These are phyloP conservation scores for Melanerpes aurifrons DNA, from an alignment of 2,113 vertebrate genomes.

Conservation along the genomic window DNA sequence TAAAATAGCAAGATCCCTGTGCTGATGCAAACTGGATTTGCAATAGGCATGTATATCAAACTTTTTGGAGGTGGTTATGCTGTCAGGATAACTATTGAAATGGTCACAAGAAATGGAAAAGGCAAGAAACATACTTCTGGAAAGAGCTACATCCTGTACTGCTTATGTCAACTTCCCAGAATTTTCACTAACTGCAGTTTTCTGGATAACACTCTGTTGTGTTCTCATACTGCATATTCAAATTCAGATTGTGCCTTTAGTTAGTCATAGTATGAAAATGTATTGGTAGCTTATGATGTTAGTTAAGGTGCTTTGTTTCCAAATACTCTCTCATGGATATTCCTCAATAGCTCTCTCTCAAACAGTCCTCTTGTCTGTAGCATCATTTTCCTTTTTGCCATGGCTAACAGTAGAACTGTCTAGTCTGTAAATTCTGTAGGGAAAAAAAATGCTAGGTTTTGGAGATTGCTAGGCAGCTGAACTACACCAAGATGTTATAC, in stretches of 20 bases:
- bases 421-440: background rate
- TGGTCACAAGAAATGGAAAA: background rate
- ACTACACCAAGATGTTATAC: background rate
- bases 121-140: background rate
- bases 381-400: background rate
- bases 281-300: background rate
- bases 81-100: background rate
- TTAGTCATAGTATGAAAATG: background rate
- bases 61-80: background rate
- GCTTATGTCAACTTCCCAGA: background rate
- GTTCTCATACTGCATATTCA: fast-evolving
- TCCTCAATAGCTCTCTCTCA: background rate
- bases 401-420: background rate
- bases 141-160: background rate
- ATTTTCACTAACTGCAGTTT: background rate
- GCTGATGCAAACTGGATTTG: background rate
- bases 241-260: background rate
- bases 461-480: background rate
- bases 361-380: background rate
- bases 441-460: background rate
- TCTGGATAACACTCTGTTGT: background rate
- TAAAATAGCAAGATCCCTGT: conserved; percentile 9
- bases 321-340: background rate
- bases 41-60: background rate
- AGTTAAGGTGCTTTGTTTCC: background rate